Percentiles rank a stretch among this genome's conserved stretches.
These are phyloP conservation scores for Pararge aegeria DNA, from an alignment of 1,140 invertebrate genomes.

Conservation along the genomic window DNA sequence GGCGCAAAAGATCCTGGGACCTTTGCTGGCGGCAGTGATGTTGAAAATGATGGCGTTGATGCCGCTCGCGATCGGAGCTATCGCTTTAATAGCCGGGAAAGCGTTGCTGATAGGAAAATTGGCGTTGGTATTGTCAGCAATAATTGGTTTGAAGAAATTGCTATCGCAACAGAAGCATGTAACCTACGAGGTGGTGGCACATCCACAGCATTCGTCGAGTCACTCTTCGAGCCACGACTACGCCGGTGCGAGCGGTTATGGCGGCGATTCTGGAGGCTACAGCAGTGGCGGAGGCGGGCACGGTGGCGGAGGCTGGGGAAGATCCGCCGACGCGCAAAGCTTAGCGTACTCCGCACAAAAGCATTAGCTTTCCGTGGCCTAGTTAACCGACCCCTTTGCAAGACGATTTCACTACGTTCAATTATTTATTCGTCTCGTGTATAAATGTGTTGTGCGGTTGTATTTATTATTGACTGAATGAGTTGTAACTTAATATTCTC, in stretches of 20 bases:
- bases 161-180: slow-evolving; percentile 88
- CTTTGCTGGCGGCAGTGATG: slow-evolving; percentile 86
- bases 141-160: slow-evolving; percentile 90
- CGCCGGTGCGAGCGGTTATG: slow-evolving; percentile 78
- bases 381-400: slow-evolving; percentile 50
- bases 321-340: slow-evolving; percentile 84
- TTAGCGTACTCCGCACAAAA: slow-evolving; percentile 88
- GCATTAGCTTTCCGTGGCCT: slow-evolving; percentile 63
- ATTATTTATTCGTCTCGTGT: slow-evolving; percentile 39
- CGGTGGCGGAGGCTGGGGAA: slow-evolving; percentile 85
- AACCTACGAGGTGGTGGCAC: slow-evolving; percentile 90
- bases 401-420: slow-evolving; percentile 55
- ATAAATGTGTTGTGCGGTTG: slow-evolving; percentile 50
- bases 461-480: slow-evolving; percentile 60
- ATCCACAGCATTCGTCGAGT: slow-evolving; percentile 87
- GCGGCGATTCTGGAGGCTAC: slow-evolving; percentile 78
- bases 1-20: slow-evolving; percentile 88
- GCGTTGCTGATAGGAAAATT: slow-evolving; percentile 91
- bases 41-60: slow-evolving; percentile 89
- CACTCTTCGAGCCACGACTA: slow-evolving; percentile 84
- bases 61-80: slow-evolving; percentile 87
- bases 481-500: slow-evolving; percentile 30
- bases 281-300: slow-evolving; percentile 80
- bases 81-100: slow-evolving; percentile 91
- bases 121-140: slow-evolving; percentile 88